phyloP scores from a whole-genome alignment of 2,888 invertebrate genomes.

The Agriopis aurantiaria region DNA sequence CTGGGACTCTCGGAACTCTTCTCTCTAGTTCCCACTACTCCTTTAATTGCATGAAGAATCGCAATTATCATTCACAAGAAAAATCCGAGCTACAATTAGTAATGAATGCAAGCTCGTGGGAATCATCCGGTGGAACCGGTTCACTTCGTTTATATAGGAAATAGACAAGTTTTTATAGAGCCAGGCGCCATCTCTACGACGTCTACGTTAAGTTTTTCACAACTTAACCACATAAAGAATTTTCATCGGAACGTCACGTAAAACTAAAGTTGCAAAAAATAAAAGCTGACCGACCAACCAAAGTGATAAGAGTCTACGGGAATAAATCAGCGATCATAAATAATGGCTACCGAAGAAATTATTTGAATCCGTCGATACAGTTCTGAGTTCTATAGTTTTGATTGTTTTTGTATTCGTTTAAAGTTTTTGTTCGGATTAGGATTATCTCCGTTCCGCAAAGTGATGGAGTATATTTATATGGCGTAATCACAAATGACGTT shows the following conservation, averaged over 20 bases:
- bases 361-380: too few relatives aligned
- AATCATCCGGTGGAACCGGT: conserved; percentile 37
- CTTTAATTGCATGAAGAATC: conserved; percentile 29
- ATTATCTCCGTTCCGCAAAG: too few relatives aligned
- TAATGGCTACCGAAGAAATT: too few relatives aligned
- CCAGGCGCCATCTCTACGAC: conserved; percentile 3
- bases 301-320: neutral
- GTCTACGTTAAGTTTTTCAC: neutral
- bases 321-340: neutral
- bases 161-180: conserved; percentile 1
- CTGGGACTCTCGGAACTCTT: conserved; percentile 2
- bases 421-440: too few relatives aligned
- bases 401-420: too few relatives aligned
- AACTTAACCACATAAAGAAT: neutral
- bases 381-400: too few relatives aligned
- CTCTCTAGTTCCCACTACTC: conserved; percentile 26
- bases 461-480: too few relatives aligned
- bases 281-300: neutral
- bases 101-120: conserved; percentile 40
- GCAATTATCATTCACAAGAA: conserved; percentile 30
- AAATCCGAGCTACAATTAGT: conserved; percentile 35
- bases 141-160: conserved; percentile 27
- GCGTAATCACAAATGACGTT: too few relatives aligned
- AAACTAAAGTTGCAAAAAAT: neutral
- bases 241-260: neutral